Conservation (phyloP, 2,113 vertebrate genomes). For the Python bivittatus region DNA sequence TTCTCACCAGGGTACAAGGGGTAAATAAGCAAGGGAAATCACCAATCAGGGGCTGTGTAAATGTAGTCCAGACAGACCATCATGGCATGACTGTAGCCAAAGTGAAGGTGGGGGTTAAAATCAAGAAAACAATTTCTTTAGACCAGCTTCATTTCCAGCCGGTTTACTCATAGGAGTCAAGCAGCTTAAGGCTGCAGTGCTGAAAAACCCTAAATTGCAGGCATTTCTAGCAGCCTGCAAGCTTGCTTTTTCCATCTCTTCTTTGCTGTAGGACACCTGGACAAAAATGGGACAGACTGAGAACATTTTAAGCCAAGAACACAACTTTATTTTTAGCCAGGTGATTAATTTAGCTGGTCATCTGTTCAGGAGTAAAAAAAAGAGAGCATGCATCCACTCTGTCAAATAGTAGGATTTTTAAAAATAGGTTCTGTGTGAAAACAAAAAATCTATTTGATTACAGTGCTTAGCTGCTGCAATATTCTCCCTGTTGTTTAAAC, state of each 20-base stretch:
- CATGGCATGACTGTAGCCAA: no score
- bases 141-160: no score
- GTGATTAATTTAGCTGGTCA: slow-evolving; percentile 67
- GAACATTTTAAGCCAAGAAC: slow-evolving; percentile 67
- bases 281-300: slow-evolving; percentile 62
- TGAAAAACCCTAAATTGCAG: slow-evolving; percentile 1
- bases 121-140: no score
- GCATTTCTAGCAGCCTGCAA: slow-evolving; percentile 34
- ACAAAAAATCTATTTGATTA: slow-evolving; percentile 4
- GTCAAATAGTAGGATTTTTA: slow-evolving; percentile 66
- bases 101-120: no score
- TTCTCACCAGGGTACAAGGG: no score
- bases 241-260: not conserved
- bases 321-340: slow-evolving; percentile 75
- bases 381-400: slow-evolving; percentile 53
- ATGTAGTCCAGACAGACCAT: no score
- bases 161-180: no score
- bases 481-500: no score
- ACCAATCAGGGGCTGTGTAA: no score
- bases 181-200: no score
- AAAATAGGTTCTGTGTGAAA: slow-evolving; percentile 54
- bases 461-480: no score
- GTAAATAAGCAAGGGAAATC: no score
- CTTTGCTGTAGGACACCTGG: not conserved
- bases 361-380: slow-evolving; percentile 75